Conservation (phyloP, 1,140 invertebrate species). For the Procambarus clarkii region DNA sequence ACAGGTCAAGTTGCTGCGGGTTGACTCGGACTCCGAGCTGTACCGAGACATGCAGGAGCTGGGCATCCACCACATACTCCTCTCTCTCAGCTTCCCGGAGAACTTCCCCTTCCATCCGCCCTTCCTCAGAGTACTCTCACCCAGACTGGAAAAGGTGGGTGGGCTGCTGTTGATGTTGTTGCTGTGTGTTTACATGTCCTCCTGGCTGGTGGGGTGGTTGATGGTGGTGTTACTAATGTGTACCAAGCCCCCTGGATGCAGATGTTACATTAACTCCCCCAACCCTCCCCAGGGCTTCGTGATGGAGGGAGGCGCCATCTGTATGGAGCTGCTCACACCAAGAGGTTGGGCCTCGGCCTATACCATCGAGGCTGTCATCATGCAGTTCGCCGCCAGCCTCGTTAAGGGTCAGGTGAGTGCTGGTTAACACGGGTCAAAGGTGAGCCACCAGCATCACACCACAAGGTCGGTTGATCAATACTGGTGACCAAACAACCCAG, state of each 20-base stretch:
- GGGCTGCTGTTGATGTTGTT: no score
- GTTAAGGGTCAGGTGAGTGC: slow-evolving; percentile 90
- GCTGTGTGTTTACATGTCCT: not conserved
- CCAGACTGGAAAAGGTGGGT: slow-evolving; percentile 87
- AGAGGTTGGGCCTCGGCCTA: slow-evolving; percentile 96
- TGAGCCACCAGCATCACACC: no score
- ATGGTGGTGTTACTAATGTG: no score
- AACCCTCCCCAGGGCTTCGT: slow-evolving; percentile 84
- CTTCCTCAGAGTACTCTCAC: slow-evolving; percentile 94
- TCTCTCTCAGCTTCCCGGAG: slow-evolving; percentile 90
- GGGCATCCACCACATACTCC: slow-evolving; percentile 84
- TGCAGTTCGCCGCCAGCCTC: slow-evolving; percentile 95
- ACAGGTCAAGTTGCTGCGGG: slow-evolving; percentile 57
- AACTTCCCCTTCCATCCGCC: slow-evolving; percentile 96
- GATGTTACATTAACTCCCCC: not conserved
- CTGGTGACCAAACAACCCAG: no score
- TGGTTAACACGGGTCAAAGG: not conserved
- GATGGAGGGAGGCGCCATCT: slow-evolving; percentile 95
- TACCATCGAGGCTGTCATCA: slow-evolving; percentile 93
- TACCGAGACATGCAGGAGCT: slow-evolving; percentile 87
- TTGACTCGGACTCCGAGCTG: slow-evolving; percentile 73
- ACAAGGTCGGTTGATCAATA: no score
- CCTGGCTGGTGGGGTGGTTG: not conserved
- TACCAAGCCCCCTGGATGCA: no score
- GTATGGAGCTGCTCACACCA: slow-evolving; percentile 95